These are phyloP conservation scores for Megaceryle torquata DNA, from an alignment of 2,113 vertebrate genomes.

Conservation along the genomic window DNA sequence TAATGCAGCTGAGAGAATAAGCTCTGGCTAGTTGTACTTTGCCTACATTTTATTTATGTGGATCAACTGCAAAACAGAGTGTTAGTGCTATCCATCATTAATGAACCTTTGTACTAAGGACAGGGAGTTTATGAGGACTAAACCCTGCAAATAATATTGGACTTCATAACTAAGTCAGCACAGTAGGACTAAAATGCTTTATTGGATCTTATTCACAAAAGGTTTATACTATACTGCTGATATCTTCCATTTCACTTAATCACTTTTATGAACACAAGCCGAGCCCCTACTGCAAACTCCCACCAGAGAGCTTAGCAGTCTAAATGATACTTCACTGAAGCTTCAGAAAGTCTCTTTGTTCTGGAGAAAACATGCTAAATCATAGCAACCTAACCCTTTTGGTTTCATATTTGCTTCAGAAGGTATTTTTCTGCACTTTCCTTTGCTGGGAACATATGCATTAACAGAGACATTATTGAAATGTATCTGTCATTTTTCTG, in stretches of 20 bases:
- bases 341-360: constrained; percentile 43
- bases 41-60: background rate
- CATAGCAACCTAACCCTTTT: background rate
- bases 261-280: background rate
- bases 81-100: background rate
- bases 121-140: background rate
- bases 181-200: background rate
- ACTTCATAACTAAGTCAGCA: background rate
- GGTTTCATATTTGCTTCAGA: background rate
- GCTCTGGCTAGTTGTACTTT: background rate
- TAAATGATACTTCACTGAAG: background rate
- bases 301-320: constrained; percentile 16
- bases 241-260: background rate
- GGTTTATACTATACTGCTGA: background rate
- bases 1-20: constrained; percentile 8
- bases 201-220: constrained; percentile 8
- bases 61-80: background rate
- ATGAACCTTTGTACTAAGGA: background rate
- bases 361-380: constrained; percentile 9
- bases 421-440: background rate
- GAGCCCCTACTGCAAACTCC: background rate
- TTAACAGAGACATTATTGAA: background rate
- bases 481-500: background rate
- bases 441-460: background rate
- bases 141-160: background rate